A percentile compares a stretch with the other conserved stretches of the same genome.
These are phyloP conservation scores for Sycophila texana DNA, from an alignment of 2,888 invertebrate genomes.

Conservation along the genomic window DNA sequence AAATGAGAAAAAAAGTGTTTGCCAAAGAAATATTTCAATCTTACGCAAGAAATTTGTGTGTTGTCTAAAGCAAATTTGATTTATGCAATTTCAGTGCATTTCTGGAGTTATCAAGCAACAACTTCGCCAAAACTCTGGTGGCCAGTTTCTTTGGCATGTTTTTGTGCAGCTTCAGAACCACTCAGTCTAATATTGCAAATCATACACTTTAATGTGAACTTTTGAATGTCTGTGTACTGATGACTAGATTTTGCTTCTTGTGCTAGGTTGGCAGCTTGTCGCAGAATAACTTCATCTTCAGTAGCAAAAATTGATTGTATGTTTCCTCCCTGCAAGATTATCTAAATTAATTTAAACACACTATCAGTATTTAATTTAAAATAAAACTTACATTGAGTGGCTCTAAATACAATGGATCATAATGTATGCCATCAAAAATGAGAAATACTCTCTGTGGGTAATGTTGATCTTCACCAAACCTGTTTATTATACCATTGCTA, in stretches of 20 bases:
- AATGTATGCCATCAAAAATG: constrained; percentile 96
- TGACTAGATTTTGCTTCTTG: constrained; percentile 91
- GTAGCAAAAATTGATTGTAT: constrained; percentile 89
- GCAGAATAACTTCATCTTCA: constrained; percentile 83
- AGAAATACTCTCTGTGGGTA: constrained; percentile 90
- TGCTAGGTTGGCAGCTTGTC: constrained; percentile 90
- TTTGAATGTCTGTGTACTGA: constrained; percentile 93
- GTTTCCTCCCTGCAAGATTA: constrained; percentile 79
- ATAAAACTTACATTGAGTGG: constrained; percentile 82
- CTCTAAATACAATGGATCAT: constrained; percentile 94
- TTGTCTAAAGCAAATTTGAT: constrained; percentile 8
- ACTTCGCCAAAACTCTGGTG: constrained; percentile 90
- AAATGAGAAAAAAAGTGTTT: neutral
- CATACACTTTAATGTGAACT: constrained; percentile 89
- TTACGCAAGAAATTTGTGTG: constrained; percentile 19
- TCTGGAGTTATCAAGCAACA: constrained; percentile 29
- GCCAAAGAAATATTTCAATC: neutral
- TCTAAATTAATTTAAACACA: constrained; percentile 14
- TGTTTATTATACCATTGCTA: constrained; percentile 91
- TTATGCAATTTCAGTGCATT: constrained; percentile 15
- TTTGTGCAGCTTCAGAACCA: constrained; percentile 89
- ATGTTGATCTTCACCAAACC: constrained; percentile 94
- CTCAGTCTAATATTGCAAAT: constrained; percentile 86
- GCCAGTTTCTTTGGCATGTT: constrained; percentile 89
- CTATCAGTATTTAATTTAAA: neutral